Evolutionary conservation across 2,797 vertebrate species (phyloP).

Genomic region (Sylvilagus floridanus): DNA sequence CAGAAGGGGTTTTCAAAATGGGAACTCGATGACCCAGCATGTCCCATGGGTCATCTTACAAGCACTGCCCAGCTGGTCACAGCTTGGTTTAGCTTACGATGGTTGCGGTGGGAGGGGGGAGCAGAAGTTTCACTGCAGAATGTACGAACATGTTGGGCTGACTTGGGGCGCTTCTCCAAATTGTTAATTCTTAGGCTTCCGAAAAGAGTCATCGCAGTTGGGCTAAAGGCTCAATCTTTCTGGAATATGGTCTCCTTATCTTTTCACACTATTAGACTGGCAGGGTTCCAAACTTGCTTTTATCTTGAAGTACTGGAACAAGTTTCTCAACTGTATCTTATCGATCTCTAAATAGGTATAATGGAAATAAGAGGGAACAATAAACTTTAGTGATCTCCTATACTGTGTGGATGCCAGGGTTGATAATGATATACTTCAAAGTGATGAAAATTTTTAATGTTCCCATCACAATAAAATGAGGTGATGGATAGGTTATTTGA

Average conservation of each 20-base stretch:
- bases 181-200: neutral
- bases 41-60: neutral
- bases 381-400: too few relatives aligned
- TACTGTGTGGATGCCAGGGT: too few relatives aligned
- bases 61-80: neutral
- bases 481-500: too few relatives aligned
- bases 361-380: neutral
- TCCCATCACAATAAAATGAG: too few relatives aligned
- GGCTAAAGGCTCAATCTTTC: neutral
- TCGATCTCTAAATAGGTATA: neutral
- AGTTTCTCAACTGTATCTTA: neutral
- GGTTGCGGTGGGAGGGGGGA: neutral
- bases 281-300: conserved; percentile 39
- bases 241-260: neutral
- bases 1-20: neutral
- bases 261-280: neutral
- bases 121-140: neutral
- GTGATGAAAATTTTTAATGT: too few relatives aligned
- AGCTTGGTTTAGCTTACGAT: neutral
- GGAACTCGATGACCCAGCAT: neutral
- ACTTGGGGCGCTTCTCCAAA: neutral
- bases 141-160: neutral
- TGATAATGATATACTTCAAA: too few relatives aligned
- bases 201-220: neutral
- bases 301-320: neutral